Conservation (phyloP, 2,797 vertebrate species). For the Phalloptychus januarius region DNA sequence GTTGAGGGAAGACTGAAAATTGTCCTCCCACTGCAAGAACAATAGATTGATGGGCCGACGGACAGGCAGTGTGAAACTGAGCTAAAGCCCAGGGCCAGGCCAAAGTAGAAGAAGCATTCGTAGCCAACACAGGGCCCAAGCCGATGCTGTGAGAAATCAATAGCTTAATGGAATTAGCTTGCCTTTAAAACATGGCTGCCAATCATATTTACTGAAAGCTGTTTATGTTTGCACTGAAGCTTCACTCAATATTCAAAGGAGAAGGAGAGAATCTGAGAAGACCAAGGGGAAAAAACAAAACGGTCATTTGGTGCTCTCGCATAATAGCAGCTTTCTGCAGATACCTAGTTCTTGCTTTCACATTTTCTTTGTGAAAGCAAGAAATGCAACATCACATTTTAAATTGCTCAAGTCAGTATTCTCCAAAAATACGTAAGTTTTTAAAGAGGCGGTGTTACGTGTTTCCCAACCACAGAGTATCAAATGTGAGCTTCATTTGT, state of each 20-base stretch:
- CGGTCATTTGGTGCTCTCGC: too few relatives aligned
- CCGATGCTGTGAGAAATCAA: constrained; percentile 77
- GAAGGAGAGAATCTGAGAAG: constrained; percentile 42
- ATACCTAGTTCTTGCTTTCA: background rate
- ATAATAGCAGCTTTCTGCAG: too few relatives aligned
- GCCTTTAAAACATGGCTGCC: constrained; percentile 84
- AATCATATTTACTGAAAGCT: constrained; percentile 83
- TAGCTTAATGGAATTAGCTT: constrained; percentile 85
- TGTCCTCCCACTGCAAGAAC: constrained; percentile 58
- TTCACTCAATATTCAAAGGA: constrained; percentile 77
- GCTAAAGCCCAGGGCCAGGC: constrained; percentile 59
- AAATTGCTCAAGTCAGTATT: background rate
- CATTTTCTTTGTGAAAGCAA: constrained; percentile 9
- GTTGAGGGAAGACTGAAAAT: constrained; percentile 62
- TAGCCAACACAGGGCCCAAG: constrained; percentile 59
- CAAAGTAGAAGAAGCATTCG: constrained; percentile 71
- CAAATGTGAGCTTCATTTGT: too few relatives aligned
- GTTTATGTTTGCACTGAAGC: constrained; percentile 71
- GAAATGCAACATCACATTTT: background rate
- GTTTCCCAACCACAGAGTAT: too few relatives aligned
- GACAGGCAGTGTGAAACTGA: constrained; percentile 52
- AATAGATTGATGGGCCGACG: constrained; percentile 38
- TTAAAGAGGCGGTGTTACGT: too few relatives aligned
- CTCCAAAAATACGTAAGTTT: background rate
- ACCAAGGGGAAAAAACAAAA: constrained; percentile 15